Evolutionary conservation across 1,140 invertebrate genomes (phyloP), one percentile per base, ranked within the genome.

Genomic region (Sweltsa coloradensis): DNA sequence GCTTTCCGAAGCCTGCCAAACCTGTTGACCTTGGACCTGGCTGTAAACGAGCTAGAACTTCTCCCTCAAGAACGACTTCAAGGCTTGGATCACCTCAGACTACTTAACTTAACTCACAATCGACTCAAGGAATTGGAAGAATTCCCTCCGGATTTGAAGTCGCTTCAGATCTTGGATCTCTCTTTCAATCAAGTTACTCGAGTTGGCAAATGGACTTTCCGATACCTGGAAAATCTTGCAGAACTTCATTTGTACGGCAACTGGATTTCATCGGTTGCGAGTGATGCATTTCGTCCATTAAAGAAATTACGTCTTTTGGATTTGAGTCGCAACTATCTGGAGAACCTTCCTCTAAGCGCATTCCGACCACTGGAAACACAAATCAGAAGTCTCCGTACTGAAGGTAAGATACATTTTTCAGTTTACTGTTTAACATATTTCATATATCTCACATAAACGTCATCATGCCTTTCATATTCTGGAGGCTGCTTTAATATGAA

Each of bases 101-200:
- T 79, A 21, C 66, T 93, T 3, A 93, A 93, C 68, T 68, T 92
- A 6, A 88, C 88, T 2, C 76, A 80, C 51, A 94, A 94, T 62
- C 74, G 71, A 25, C 67, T 94, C 5, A 47, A 47, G 57, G 84
- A 88, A 53, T 65, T 93, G 1, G 85, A 89, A 61, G 81, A 87
- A 51, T 90, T 93, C 59, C 83, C 86, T 4, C 56, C 68, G 1
- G 85, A 92, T 61, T 66, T 91, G 16, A 76, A 78, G 40, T 76
- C 76, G 11, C 61, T 94, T 41, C 80, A 88, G 60, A 77, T 79
- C 39, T 68, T 90, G 34, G 88, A 92, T 61, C 62, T 92, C 9
- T 89, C 86, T 5, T 82, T 74, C 56, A 93, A 93, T 69, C 83
- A 85, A 61, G 76, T 92, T 49, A 77, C 78, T 14, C 74, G 77